Base-by-base conservation (phyloP, 2,113 vertebrate species). In the Osmerus eperlanus region DNA sequence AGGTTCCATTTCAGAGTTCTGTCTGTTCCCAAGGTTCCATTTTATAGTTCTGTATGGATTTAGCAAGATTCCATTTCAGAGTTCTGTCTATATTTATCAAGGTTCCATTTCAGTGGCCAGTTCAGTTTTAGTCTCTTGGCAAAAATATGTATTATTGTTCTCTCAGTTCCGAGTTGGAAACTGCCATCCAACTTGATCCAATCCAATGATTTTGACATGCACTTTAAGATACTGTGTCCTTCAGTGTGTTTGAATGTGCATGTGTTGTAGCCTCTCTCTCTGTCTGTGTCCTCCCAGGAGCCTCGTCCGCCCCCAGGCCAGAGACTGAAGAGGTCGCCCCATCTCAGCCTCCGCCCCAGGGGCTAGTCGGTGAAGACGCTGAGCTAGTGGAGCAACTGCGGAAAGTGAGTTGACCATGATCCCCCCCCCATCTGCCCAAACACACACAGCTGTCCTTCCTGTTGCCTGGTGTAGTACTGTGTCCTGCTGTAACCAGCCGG, bases 321-420 rank as follows among this genome's bases (percentile, higher is more conserved):
- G 77, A 71, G 28, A 28, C 68, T 15, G 68, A 75, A 29, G 78
- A 87, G 6, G 82, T 77, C 41, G 25, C 71, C 18, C 55, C 83
- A 14, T 12, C 71, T 21, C 74, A 21, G 60, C 75, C 76, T 79
- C 86, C 83, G 74, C 54, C 19, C 77, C 75, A 76, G 79, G 86
- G 82, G 75, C 63, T 67, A 41, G 65, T 73, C 0, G 90, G 94
- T 84, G 73, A 89, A 60, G 89, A 92, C 6, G 84, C 84, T 2
- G 78, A 88, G 71, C 83, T 95, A 41, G 94, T 96, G 87, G 95
- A 97, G 65, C 95, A 95, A 71, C 93, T 99, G 0, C 91, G 96
- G 25, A 98, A 96, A 92, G 97, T 97, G 18, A 56, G 73, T 15
- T 1, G 19, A 28, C 16, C 16, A 7, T 47, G 41, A 5, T 7